Evolutionary conservation across 2,797 vertebrate genomes (phyloP).

Genomic region (Aratinga solstitialis): DNA sequence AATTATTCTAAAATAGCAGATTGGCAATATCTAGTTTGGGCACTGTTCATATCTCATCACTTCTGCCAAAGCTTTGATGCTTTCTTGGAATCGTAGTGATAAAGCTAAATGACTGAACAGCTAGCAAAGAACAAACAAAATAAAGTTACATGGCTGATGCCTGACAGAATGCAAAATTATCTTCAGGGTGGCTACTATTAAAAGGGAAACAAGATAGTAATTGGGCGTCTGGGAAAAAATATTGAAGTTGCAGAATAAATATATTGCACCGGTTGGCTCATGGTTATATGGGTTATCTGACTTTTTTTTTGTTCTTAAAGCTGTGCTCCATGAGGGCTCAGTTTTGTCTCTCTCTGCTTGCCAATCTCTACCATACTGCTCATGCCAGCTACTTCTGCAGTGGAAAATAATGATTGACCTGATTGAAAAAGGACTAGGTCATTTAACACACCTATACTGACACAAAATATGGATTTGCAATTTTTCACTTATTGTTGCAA

Average conservation of each 20-base stretch:
- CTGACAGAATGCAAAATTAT: background rate
- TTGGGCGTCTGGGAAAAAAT: background rate
- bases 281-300: background rate
- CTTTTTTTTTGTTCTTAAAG: background rate
- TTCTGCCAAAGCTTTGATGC: background rate
- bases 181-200: background rate
- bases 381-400: background rate
- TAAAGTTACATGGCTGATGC: background rate
- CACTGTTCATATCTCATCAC: background rate
- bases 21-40: background rate
- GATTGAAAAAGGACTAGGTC: background rate
- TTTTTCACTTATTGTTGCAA: background rate
- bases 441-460: background rate
- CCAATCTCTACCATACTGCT: background rate
- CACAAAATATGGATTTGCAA: background rate
- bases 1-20: conserved; percentile 7
- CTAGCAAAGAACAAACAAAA: background rate
- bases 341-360: background rate
- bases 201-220: background rate
- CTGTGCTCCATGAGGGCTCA: background rate
- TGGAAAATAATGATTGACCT: background rate
- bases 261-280: fast-evolving
- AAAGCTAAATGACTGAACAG: background rate
- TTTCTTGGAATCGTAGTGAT: conserved; percentile 1
- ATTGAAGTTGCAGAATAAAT: background rate